Conservation (phyloP, 2,797 vertebrate species). For the Leucoraja ocellata region DNA sequence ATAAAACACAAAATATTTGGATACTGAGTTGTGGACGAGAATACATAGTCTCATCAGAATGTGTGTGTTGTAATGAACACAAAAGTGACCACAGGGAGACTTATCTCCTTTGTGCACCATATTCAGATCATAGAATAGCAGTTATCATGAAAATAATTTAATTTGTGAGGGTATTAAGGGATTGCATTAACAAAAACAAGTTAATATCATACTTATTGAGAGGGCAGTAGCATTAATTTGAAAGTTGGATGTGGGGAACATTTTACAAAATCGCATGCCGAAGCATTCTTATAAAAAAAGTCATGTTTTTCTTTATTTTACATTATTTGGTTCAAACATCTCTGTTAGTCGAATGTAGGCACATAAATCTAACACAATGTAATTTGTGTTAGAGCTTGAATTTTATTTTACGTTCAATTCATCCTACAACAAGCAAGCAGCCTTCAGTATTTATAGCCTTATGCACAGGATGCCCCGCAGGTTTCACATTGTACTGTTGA, state of each 20-base stretch:
- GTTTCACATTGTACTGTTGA: neutral
- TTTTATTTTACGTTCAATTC: neutral
- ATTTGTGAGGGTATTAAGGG: neutral
- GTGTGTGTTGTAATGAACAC: neutral
- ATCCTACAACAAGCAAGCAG: neutral
- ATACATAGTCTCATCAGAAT: neutral
- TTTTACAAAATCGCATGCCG: neutral
- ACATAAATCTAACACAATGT: neutral
- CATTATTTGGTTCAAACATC: neutral
- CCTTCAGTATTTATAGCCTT: neutral
- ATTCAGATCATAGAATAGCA: neutral
- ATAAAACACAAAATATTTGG: neutral
- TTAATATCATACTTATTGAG: neutral
- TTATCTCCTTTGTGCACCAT: neutral
- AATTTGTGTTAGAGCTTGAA: neutral
- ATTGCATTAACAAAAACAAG: neutral
- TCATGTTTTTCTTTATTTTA: neutral
- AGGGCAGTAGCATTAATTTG: neutral
- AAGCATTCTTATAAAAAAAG: neutral
- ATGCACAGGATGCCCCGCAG: neutral
- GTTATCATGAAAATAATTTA: neutral
- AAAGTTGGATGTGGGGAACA: neutral
- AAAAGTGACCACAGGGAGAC: neutral
- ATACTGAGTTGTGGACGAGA: neutral
- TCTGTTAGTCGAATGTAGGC: neutral